Base-by-base conservation (phyloP, 2,888 invertebrate genomes). In the Neelides folsomi region DNA sequence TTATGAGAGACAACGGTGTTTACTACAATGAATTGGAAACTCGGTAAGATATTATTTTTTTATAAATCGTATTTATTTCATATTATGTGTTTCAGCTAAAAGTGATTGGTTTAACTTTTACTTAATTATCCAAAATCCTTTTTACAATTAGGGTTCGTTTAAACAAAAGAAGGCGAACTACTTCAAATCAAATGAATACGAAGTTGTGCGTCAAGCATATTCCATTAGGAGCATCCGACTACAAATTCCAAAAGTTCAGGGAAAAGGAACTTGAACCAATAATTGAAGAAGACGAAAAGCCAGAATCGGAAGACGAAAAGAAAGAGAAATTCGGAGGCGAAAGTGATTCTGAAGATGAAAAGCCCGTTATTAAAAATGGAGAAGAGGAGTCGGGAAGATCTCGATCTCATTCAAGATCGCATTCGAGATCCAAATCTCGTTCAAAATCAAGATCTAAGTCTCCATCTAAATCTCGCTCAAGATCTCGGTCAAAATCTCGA, bases 21-120 rank as follows among this genome's bases (percentile, higher is more conserved):
- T 95, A 83, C 71, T 97, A 93, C 71, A 89, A 94, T 71, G 94
- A 94, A 71, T 68, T 95, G 63, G 94, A 95, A 72, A 94, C 94
- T 0, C 72, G 76, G 75, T 75, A 56, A 54, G 59, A 51, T 47
- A 19, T 44, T 18, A 15, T 8, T 5, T 5, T 3, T 27, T 27
- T 27, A 27, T 27, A 27, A n/a, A n/a, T n/a, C n/a, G n/a, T 27
- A 3, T 27, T 27, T 27, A 27, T 3, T 27, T 36, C 20, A 34
- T 35, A 45, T 20, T 20, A 12, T 10, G 27, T 34, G 10, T 38
- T n/a, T 42, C 19, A 15, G 20, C 2, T 18, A 20, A 19, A 38
- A n/a, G n/a, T n/a, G n/a, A n/a, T n/a, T n/a, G n/a, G n/a, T n/a
- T 37, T 19, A 15, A 38, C 34, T 50, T 37, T 50, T 57, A 35